A percentile compares a stretch with the other conserved stretches of the same genome.
Evolutionary conservation across 2,113 vertebrate species (phyloP).

Genomic region (Pongo pygmaeus): DNA sequence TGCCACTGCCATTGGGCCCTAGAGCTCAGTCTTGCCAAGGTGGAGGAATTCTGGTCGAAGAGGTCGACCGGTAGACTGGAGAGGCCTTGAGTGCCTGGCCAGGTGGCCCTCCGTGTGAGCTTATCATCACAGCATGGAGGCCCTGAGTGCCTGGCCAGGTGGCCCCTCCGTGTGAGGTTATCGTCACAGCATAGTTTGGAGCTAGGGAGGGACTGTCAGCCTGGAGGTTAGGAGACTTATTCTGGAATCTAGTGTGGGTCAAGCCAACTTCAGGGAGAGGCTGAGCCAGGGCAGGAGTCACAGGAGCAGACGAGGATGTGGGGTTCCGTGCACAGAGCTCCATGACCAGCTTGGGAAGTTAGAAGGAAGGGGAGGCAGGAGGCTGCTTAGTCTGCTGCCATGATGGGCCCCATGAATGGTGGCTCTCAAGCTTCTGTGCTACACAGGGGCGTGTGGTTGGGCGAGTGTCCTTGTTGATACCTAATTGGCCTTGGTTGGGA

Average conservation of each 20-base stretch:
- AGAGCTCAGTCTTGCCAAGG: background rate
- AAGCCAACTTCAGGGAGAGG: background rate
- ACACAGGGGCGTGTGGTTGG: accelerated
- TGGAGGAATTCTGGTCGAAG: background rate
- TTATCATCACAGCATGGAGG: background rate
- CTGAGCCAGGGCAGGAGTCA: accelerated
- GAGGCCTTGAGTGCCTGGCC: background rate
- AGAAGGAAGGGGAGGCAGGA: accelerated
- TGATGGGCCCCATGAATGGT: accelerated
- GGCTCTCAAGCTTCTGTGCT: background rate
- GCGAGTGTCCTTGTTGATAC: accelerated
- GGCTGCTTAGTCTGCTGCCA: background rate
- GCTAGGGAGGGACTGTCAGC: too few relatives aligned
- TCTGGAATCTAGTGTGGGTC: background rate
- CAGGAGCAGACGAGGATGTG: accelerated
- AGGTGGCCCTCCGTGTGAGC: too few relatives aligned
- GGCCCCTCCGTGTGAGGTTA: background rate
- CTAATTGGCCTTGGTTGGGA: background rate
- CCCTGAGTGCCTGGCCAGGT: background rate
- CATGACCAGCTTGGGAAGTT: accelerated
- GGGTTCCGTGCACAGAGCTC: accelerated
- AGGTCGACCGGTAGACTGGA: accelerated
- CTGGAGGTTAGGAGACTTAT: background rate
- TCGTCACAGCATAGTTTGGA: background rate
- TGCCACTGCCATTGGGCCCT: accelerated